phyloP scores from a whole-genome alignment of 1,140 invertebrate genomes.

The Drosophila nigromelanica region DNA sequence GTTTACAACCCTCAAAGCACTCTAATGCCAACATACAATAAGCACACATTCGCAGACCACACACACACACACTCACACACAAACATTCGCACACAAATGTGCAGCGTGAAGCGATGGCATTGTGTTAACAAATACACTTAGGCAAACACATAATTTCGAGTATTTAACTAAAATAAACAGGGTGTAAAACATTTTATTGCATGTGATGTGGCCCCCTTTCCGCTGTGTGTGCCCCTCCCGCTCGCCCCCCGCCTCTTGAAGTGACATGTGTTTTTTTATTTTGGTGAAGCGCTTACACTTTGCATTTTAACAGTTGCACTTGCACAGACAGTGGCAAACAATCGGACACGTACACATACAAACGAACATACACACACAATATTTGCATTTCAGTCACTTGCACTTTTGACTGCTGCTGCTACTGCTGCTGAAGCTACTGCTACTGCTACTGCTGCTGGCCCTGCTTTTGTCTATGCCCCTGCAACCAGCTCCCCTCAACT shows the following conservation, averaged over 20 bases:
- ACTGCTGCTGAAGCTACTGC: conserved; percentile 41
- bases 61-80: not conserved
- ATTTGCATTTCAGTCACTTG: conserved; percentile 82
- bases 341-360: conserved; percentile 30
- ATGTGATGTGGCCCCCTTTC: conserved; percentile 24
- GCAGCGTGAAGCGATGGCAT: conserved; percentile 34
- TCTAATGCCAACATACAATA: conserved; percentile 24
- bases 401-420: conserved; percentile 67
- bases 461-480: conserved; percentile 24
- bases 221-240: not conserved
- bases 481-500: conserved; percentile 28
- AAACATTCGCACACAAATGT: not conserved
- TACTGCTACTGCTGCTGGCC: conserved; percentile 27
- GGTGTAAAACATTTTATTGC: conserved; percentile 82
- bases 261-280: conserved; percentile 2
- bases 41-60: conserved; percentile 1
- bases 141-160: conserved; percentile 82
- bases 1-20: conserved; percentile 11
- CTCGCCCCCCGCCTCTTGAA: not conserved
- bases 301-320: conserved; percentile 57
- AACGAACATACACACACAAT: conserved; percentile 22
- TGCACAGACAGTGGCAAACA: conserved; percentile 38
- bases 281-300: conserved; percentile 29
- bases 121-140: conserved; percentile 81
- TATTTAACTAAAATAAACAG: conserved; percentile 83